Base-by-base conservation (phyloP, 2,113 vertebrate genomes). In the Heteronetta atricapilla region DNA sequence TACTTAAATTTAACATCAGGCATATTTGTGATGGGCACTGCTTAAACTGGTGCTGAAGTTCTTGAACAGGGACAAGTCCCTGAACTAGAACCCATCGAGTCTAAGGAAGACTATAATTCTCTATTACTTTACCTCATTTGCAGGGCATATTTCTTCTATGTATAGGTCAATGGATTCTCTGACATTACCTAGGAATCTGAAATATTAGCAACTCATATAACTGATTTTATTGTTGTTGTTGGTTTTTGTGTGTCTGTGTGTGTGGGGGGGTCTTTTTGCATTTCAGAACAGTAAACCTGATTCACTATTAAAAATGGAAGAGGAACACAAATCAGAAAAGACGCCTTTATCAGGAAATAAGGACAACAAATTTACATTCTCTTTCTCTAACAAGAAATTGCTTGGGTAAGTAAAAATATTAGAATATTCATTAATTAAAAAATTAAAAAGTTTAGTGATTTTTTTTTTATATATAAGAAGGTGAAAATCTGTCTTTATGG, bases 261-360 rank as follows among this genome's bases (percentile, higher is more conserved):
- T 38, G 36, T 38, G 42, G 42, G 46, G 46, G 79, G 14, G 11
- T 89, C 36, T 88, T 74, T 50, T 90, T 96, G 44, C 87, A 69
- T 97, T 98, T 95, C 98, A 99, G 99, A 99, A 99, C 89, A 99
- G 99, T 96, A 99, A 99, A 98, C 99, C 99, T 4, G 99, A 99
- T 96, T 99, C 99, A 22, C 97, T 99, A 95, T 96, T 99, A 59
- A 99, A 99, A 98, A 99, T 99, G 99, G 99, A 99, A 96, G 99
- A 99, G 82, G 99, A 99, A 76, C 98, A 99, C 96, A 99, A 98
- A 97, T 97, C 98, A 13, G 99, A 99, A 97, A 99, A 99, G 96
- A 98, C 97, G 0, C 98, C 98, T 33, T 95, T 98, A 83, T 98
- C 97, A 7, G 98, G 98, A 87, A 98, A 98, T 96, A 99, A 99